Base-by-base conservation (phyloP, 2,113 vertebrate genomes). In the Oplegnathus fasciatus region DNA sequence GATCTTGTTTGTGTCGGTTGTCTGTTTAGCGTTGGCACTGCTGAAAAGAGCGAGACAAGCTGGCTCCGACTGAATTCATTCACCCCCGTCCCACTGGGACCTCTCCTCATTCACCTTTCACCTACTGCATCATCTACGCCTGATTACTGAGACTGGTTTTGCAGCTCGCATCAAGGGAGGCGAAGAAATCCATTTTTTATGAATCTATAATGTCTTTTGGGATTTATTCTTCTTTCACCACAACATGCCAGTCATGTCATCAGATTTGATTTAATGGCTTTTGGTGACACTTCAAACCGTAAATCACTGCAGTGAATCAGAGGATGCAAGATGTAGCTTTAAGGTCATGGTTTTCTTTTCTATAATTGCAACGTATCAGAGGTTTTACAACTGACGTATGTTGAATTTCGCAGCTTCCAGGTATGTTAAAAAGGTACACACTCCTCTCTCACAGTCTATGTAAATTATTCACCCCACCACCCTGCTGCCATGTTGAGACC, bases 21-120 rank as follows among this genome's bases (percentile, higher is more conserved):
- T 88, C 75, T 84, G 70, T 76, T 86, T 62, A 62, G 83, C 4
- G 57, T 78, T 70, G 66, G 72, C 67, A 42, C 72, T 40, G 69
- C 54, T 66, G 72, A 75, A 82, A 52, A 81, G 57, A 37, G 20
- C 1, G 20, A 44, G 65, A 70, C 28, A 64, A 74, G 82, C 57
- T 20, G 4, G 22, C 68, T 52, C 52, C 61, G 83, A 13, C 46
- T 88, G 75, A 73, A 85, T 88, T 64, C n/a, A 85, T 93, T 86
- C 65, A 54, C 67, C 44, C 61, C 40, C 3, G 37, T 84, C 78
- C 86, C 84, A 34, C 61, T 61, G 83, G 86, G 86, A 90, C 46
- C 42, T 85, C 57, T 82, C 80, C 70, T 66, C 61, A 2, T 70
- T 95, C 80, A 90, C 90, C 90, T 93, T 75, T 94, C 88, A 86